Percentiles rank a stretch among this genome's conserved stretches.
phyloP scores from a whole-genome alignment of 2,113 vertebrate genomes.

The Mastomys coucha region DNA sequence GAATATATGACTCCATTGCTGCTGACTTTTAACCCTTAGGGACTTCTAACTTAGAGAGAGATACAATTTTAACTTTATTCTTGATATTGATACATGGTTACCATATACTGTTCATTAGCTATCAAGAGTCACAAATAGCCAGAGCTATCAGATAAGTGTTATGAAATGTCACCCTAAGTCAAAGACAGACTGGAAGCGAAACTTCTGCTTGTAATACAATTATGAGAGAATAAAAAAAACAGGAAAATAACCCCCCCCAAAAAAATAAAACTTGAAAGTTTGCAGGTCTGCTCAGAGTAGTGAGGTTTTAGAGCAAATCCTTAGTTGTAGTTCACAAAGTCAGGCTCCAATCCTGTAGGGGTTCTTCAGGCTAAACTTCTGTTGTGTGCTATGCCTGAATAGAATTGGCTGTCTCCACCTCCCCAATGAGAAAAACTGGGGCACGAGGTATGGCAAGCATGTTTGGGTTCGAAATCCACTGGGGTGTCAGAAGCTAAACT shows the following conservation, averaged over 20 bases:
- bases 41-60: background rate
- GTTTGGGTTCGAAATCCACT: slow-evolving; percentile 56
- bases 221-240: slow-evolving; percentile 69
- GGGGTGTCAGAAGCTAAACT: slow-evolving; percentile 57
- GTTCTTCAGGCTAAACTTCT: slow-evolving; percentile 17
- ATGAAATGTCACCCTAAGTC: slow-evolving; percentile 36
- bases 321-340: slow-evolving; percentile 60
- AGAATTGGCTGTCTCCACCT: slow-evolving; percentile 29
- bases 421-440: slow-evolving; percentile 54
- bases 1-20: background rate
- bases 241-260: background rate
- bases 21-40: background rate
- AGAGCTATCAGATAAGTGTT: slow-evolving; percentile 40
- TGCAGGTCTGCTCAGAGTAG: slow-evolving; percentile 68
- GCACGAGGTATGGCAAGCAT: background rate
- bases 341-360: slow-evolving; percentile 36
- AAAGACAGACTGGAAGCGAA: slow-evolving; percentile 57
- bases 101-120: background rate
- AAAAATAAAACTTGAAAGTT: slow-evolving; percentile 50
- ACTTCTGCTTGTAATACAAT: slow-evolving; percentile 72
- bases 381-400: background rate
- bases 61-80: slow-evolving; percentile 24
- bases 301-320: slow-evolving; percentile 65
- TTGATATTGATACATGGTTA: background rate
- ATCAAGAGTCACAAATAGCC: slow-evolving; percentile 28